Evolutionary conservation across 2,113 vertebrate genomes (phyloP).

Genomic region (Coptodon rendalli): DNA sequence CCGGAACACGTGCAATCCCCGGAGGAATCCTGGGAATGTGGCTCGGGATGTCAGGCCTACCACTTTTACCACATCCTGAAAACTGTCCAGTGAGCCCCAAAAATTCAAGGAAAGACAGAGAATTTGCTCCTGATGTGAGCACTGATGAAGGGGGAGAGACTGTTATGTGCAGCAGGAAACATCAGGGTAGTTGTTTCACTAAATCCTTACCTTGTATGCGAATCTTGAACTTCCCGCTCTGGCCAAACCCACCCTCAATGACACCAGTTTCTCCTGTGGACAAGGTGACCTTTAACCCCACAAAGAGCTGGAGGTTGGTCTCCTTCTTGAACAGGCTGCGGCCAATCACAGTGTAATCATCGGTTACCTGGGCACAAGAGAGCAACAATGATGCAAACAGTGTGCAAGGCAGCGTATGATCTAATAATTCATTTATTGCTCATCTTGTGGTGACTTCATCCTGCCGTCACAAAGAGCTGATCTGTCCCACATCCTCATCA

Average conservation of each 20-base stretch:
- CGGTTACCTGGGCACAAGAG: slow-evolving; percentile 75
- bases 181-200: background rate
- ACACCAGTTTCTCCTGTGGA: slow-evolving; percentile 87
- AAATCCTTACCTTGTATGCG: slow-evolving; percentile 79
- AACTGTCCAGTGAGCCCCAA: slow-evolving; percentile 14
- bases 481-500: background rate
- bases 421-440: background rate
- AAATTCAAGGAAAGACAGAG: background rate
- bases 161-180: background rate
- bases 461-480: background rate
- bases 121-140: background rate
- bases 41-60: slow-evolving; percentile 48
- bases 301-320: slow-evolving; percentile 95
- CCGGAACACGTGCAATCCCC: slow-evolving; percentile 64
- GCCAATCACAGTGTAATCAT: slow-evolving; percentile 90
- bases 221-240: slow-evolving; percentile 96
- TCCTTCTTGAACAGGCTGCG: slow-evolving; percentile 96
- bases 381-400: background rate
- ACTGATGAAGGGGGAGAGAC: background rate
- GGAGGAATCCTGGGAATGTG: slow-evolving; percentile 68
- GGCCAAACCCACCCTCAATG: slow-evolving; percentile 91
- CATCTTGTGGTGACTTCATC: background rate
- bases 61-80: slow-evolving; percentile 69
- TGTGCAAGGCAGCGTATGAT: background rate
- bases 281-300: slow-evolving; percentile 87